These are phyloP conservation scores for Sterrhoptilus dennistouni DNA, from an alignment of 2,113 vertebrate species.

Conservation along the genomic window DNA sequence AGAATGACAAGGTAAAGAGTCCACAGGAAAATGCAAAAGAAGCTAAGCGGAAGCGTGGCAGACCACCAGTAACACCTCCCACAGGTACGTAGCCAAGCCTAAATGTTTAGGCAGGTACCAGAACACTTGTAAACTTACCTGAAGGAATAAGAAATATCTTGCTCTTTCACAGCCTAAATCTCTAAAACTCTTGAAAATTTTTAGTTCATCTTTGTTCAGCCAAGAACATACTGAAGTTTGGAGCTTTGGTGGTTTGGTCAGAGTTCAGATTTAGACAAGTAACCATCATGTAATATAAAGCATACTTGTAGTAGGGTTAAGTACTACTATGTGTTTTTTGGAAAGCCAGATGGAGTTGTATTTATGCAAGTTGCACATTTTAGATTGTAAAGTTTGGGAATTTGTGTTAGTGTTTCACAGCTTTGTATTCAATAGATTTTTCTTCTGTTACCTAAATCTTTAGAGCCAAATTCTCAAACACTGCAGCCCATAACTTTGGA, in stretches of 20 bases:
- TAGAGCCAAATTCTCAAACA: constrained; percentile 77
- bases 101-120: background rate
- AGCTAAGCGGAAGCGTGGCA: constrained; percentile 77
- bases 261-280: background rate
- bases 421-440: background rate
- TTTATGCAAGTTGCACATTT: background rate
- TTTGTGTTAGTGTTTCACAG: background rate
- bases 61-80: constrained; percentile 73
- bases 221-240: background rate
- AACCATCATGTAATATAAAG: background rate
- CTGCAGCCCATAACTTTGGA: constrained; percentile 81
- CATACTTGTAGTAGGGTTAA: background rate
- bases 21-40: constrained; percentile 75
- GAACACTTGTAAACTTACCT: background rate
- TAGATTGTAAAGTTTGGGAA: background rate
- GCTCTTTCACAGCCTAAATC: background rate
- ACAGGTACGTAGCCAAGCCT: constrained; percentile 59
- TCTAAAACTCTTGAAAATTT: background rate
- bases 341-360: background rate
- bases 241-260: background rate
- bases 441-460: background rate
- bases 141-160: background rate
- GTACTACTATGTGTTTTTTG: fast-evolving
- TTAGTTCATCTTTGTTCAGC: background rate
- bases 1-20: constrained; percentile 76